Evolutionary conservation across 2,113 vertebrate species (phyloP).

Genomic region (Oryzias melastigma): DNA sequence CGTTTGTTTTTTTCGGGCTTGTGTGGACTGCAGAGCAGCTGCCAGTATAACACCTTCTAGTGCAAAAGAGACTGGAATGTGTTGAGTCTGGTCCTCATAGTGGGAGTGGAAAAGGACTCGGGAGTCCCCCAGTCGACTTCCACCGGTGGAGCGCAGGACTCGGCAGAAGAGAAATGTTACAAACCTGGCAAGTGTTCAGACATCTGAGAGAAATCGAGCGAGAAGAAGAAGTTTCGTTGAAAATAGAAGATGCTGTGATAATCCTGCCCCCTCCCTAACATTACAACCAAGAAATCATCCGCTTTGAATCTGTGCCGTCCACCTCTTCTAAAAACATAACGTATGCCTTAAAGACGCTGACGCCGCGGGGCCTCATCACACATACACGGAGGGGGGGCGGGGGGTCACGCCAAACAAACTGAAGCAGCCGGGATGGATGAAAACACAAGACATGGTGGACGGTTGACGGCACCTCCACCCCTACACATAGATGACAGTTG

Average conservation of each 20-base stretch:
- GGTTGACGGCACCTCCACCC: conserved; percentile 12
- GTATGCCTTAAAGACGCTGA: too few relatives aligned
- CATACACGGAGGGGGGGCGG: too few relatives aligned
- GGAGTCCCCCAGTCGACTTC: neutral
- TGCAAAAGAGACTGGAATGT: conserved; percentile 70
- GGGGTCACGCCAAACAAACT: conserved; percentile 15
- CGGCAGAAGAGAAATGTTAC: conserved; percentile 40
- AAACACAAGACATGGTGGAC: conserved; percentile 25
- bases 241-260: conserved; percentile 67
- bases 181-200: conserved; percentile 15
- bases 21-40: conserved; percentile 1
- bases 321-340: conserved; percentile 3
- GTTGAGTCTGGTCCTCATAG: conserved; percentile 16
- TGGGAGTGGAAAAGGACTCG: neutral
- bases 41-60: conserved; percentile 41
- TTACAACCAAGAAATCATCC: too few relatives aligned
- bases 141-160: conserved; percentile 31
- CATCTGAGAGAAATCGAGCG: neutral
- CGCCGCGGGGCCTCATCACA: too few relatives aligned
- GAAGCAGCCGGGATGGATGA: conserved; percentile 24
- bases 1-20: conserved; percentile 2
- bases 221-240: conserved; percentile 3
- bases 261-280: conserved; percentile 27
- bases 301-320: neutral
- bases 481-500: conserved; percentile 34